Conservation (phyloP, 2,888 invertebrate genomes). For the Erebia epiphron region DNA sequence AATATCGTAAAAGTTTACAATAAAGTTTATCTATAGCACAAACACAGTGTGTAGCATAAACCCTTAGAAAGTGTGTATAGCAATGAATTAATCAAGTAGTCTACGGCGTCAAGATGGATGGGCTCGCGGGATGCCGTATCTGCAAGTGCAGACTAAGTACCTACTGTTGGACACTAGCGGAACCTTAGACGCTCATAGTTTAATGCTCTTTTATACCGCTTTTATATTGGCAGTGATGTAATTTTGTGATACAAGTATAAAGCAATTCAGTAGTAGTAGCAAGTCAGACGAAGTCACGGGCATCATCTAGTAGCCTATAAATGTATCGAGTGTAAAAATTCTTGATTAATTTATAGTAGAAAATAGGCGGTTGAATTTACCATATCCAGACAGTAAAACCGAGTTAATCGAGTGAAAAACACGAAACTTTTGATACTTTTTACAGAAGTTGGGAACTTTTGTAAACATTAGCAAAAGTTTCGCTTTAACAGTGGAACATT, state of each 20-base stretch:
- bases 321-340: no score
- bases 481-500: no score
- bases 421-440: no score
- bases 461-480: no score
- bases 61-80: conserved; percentile 37
- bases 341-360: no score
- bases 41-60: conserved; percentile 10
- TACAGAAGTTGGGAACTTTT: no score
- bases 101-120: conserved; percentile 68
- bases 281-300: conserved; percentile 43
- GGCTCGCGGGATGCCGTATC: conserved; percentile 38
- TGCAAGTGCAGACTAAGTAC: conserved; percentile 16
- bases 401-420: no score
- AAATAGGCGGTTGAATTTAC: no score
- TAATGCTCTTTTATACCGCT: conserved; percentile 12
- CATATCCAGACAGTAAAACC: no score
- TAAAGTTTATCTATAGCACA: background rate
- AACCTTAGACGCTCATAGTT: conserved; percentile 32
- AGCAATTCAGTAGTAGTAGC: no score
- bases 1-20: background rate
- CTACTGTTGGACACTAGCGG: conserved; percentile 15
- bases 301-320: no score
- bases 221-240: background rate
- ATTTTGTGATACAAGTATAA: no score
- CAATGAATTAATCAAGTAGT: conserved; percentile 67